phyloP scores from a whole-genome alignment of 2,888 invertebrate species.

The Charanyca ferruginea region DNA sequence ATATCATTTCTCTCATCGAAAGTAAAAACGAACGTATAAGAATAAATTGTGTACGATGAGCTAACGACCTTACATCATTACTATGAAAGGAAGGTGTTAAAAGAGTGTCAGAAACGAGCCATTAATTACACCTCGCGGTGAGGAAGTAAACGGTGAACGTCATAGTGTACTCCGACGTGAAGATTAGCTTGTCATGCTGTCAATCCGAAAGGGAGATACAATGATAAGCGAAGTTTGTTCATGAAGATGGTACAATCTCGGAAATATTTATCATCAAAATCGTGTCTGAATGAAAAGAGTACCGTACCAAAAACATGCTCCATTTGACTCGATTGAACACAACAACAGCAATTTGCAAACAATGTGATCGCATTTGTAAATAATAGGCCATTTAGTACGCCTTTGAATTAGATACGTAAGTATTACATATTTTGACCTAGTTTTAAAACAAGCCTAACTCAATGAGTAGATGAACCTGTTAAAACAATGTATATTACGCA shows the following conservation, averaged over 20 bases:
- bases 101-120: conserved; percentile 45
- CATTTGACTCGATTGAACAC: background rate
- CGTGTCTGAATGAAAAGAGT: conserved; percentile 4
- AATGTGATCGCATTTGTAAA: conserved; percentile 38
- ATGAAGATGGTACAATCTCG: conserved; percentile 2
- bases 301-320: background rate
- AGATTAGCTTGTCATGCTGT: conserved; percentile 37
- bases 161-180: conserved; percentile 4
- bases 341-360: conserved; percentile 26
- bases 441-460: conserved; percentile 26
- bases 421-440: conserved; percentile 28
- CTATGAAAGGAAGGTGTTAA: conserved; percentile 48
- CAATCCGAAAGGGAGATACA: background rate
- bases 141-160: conserved; percentile 25
- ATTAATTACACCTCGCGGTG: conserved; percentile 38
- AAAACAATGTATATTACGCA: conserved; percentile 25
- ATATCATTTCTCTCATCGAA: conserved; percentile 5
- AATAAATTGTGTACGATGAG: conserved; percentile 19
- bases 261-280: conserved; percentile 21
- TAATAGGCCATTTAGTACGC: conserved; percentile 39
- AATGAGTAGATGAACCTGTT: conserved; percentile 16
- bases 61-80: conserved; percentile 42
- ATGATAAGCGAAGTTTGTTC: background rate
- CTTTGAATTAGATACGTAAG: conserved; percentile 23
- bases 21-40: conserved; percentile 11